Conservation (phyloP, 2,888 invertebrate genomes). For the Nymphalis urticae region DNA sequence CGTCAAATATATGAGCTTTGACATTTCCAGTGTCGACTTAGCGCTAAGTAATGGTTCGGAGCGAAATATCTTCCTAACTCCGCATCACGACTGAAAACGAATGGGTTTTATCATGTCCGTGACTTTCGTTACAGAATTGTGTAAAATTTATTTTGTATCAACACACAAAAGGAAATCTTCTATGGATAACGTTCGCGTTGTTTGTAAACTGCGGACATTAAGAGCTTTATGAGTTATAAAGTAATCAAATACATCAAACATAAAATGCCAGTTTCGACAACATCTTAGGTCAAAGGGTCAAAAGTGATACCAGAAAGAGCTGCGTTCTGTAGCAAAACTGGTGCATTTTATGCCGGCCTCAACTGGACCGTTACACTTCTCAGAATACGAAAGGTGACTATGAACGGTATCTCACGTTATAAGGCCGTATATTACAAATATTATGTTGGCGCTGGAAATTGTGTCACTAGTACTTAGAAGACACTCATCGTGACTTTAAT, state of each 20-base stretch:
- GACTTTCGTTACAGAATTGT: conserved; percentile 27
- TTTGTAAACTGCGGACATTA: not conserved
- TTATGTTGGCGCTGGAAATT: conserved; percentile 62
- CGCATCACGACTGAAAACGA: conserved; percentile 41
- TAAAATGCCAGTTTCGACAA: conserved; percentile 48
- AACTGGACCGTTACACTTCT: conserved; percentile 68
- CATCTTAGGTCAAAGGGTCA: conserved; percentile 60
- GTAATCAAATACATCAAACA: conserved; percentile 34
- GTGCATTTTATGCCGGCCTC: conserved; percentile 61
- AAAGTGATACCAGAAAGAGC: conserved; percentile 55
- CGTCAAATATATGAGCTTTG: conserved; percentile 45
- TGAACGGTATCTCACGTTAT: conserved; percentile 61
- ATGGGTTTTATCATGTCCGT: conserved; percentile 38
- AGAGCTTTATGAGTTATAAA: conserved; percentile 20
- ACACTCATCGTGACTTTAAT: conserved; percentile 60
- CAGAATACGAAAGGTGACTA: conserved; percentile 61
- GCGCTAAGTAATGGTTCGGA: conserved; percentile 41
- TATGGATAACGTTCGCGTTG: conserved; percentile 4
- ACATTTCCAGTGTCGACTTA: conserved; percentile 44
- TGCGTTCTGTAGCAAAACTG: conserved; percentile 63
- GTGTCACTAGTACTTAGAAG: conserved; percentile 62
- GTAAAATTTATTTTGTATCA: conserved; percentile 24
- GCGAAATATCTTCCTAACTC: conserved; percentile 39
- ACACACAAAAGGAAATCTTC: conserved; percentile 14
- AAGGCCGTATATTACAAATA: conserved; percentile 63